Conservation (phyloP, 2,797 vertebrate genomes). For the Tauraco hartlaubi region DNA sequence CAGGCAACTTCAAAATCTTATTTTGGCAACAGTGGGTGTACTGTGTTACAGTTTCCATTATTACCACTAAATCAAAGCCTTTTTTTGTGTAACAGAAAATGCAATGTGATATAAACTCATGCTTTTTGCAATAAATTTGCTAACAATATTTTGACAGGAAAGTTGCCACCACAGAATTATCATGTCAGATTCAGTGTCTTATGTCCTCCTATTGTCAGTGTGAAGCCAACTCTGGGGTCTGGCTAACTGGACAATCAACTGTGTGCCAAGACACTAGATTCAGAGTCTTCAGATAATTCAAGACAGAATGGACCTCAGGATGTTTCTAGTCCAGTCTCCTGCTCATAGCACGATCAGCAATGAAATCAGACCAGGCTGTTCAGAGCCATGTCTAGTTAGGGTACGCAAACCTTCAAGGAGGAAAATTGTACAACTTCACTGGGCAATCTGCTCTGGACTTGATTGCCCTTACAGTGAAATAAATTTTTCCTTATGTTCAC, state of each 20-base stretch:
- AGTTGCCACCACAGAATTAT: neutral
- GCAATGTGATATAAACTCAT: neutral
- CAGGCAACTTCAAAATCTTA: neutral
- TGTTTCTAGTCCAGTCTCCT: neutral
- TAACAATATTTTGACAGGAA: neutral
- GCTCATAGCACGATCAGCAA: neutral
- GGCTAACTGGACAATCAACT: neutral
- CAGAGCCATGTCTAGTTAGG: neutral
- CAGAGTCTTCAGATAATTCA: neutral
- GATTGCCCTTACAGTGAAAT: neutral
- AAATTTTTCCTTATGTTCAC: neutral
- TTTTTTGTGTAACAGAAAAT: neutral
- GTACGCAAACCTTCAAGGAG: neutral
- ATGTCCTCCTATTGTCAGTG: rapidly evolving
- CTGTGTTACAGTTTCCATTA: neutral
- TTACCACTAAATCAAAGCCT: neutral
- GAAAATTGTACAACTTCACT: neutral
- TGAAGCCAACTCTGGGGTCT: neutral
- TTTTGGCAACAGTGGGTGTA: neutral
- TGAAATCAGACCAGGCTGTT: neutral
- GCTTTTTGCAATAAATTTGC: neutral
- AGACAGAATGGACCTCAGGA: neutral
- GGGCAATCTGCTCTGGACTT: neutral
- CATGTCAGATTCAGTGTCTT: neutral
- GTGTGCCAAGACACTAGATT: neutral